These are phyloP conservation scores for Crypturellus tataupa DNA, from an alignment of 2,797 vertebrate genomes.

Conservation along the genomic window DNA sequence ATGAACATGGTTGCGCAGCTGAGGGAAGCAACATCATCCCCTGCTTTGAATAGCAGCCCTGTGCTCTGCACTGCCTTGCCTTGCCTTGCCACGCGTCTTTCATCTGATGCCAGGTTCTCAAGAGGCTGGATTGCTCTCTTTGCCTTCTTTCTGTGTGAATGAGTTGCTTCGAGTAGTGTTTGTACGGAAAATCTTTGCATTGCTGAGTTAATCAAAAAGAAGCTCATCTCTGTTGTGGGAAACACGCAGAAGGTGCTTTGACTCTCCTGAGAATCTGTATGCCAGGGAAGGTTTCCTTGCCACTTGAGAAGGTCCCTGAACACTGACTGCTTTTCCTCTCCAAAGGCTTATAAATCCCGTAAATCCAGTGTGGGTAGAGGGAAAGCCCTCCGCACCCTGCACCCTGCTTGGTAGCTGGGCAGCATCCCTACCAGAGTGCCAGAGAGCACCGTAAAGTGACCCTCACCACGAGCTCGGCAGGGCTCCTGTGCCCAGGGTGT, in stretches of 20 bases:
- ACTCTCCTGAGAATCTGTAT: background rate
- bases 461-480: background rate
- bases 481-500: background rate
- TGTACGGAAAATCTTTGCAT: background rate
- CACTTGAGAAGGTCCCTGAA: background rate
- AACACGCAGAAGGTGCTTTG: background rate
- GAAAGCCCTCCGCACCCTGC: background rate
- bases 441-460: background rate
- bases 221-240: background rate
- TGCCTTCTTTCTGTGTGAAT: background rate
- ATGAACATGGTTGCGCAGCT: rapidly evolving
- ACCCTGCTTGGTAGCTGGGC: background rate
- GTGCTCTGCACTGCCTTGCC: background rate
- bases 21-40: background rate
- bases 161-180: background rate
- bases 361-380: background rate
- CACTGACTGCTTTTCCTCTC: background rate
- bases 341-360: background rate
- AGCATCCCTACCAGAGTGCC: background rate
- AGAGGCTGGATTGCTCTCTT: background rate
- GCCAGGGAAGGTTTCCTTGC: background rate
- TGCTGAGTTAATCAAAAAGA: background rate
- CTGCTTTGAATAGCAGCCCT: background rate
- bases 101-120: background rate
- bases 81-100: background rate